These are phyloP conservation scores for Andrena flavipes DNA, from an alignment of 2,888 invertebrate species.

Conservation along the genomic window DNA sequence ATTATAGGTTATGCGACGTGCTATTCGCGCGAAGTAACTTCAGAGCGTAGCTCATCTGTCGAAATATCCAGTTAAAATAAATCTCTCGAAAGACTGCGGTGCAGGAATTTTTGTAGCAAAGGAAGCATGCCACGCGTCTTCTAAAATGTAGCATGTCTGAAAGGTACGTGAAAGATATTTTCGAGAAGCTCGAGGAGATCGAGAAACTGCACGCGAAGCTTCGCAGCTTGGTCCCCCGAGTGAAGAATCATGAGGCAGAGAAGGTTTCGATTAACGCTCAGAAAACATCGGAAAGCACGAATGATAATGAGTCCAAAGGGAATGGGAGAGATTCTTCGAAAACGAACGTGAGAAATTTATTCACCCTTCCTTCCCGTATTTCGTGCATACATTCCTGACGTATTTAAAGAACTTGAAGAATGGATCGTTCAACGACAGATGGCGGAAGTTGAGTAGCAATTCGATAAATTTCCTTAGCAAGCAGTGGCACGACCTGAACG, in stretches of 20 bases:
- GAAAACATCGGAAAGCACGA: not conserved
- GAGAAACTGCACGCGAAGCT: slow-evolving; percentile 69
- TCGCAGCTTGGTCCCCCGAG: slow-evolving; percentile 56
- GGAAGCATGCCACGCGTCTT: not conserved
- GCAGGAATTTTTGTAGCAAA: slow-evolving; percentile 20
- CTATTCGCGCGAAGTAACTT: slow-evolving; percentile 21
- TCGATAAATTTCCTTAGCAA: slow-evolving; percentile 2
- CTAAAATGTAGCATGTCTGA: slow-evolving; percentile 35
- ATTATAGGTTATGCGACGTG: slow-evolving; percentile 1
- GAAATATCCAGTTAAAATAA: not conserved
- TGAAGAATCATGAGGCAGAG: slow-evolving; percentile 12
- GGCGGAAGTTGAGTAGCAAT: not conserved
- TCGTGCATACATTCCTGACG: not conserved
- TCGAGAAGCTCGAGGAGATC: slow-evolving; percentile 66
- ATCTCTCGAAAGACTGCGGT: not conserved
- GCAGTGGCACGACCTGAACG: slow-evolving; percentile 24
- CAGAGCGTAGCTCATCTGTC: slow-evolving; percentile 37
- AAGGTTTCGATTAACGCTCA: not conserved
- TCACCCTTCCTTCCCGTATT: not conserved
- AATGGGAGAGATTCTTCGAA: not conserved
- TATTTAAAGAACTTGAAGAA: not conserved
- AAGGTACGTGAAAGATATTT: slow-evolving; percentile 51
- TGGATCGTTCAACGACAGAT: not conserved
- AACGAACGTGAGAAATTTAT: not conserved
- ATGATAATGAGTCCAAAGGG: not conserved